Evolutionary conservation across 1,140 invertebrate genomes (phyloP).

Genomic region (Hetaerina americana): DNA sequence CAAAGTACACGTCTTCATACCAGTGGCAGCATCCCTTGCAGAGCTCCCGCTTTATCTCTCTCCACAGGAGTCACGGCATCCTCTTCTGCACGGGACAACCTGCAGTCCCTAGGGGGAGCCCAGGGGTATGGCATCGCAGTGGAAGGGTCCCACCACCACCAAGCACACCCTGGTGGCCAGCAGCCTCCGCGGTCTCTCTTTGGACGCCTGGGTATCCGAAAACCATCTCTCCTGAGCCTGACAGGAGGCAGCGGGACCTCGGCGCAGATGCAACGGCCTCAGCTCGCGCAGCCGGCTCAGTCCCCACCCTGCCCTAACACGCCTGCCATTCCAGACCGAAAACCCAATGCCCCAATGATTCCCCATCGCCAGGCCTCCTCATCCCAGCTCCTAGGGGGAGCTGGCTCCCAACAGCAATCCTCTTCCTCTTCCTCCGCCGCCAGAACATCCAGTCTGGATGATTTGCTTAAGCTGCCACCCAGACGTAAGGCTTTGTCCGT

Average conservation of each 20-base stretch:
- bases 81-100: not conserved
- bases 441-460: constrained; percentile 67
- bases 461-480: constrained; percentile 58
- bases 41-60: not conserved
- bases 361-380: constrained; percentile 19
- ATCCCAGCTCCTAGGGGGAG: constrained; percentile 10
- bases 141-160: constrained; percentile 20
- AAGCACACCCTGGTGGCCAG: constrained; percentile 21
- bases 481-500: constrained; percentile 17
- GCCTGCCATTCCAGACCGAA: not conserved
- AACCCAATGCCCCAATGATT: constrained; percentile 6
- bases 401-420: not conserved
- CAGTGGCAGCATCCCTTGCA: not conserved
- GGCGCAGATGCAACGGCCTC: constrained; percentile 10
- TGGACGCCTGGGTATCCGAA: constrained; percentile 61
- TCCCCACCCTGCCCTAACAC: not conserved
- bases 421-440: constrained; percentile 28
- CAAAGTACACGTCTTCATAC: not conserved
- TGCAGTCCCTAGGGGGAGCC: not conserved
- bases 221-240: constrained; percentile 61
- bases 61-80: not conserved
- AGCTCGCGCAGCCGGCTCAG: not conserved
- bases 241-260: constrained; percentile 29
- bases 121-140: constrained; percentile 7
- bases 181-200: constrained; percentile 45